Conservation (phyloP, 2,888 invertebrate species). For the Synergus japonicus region DNA sequence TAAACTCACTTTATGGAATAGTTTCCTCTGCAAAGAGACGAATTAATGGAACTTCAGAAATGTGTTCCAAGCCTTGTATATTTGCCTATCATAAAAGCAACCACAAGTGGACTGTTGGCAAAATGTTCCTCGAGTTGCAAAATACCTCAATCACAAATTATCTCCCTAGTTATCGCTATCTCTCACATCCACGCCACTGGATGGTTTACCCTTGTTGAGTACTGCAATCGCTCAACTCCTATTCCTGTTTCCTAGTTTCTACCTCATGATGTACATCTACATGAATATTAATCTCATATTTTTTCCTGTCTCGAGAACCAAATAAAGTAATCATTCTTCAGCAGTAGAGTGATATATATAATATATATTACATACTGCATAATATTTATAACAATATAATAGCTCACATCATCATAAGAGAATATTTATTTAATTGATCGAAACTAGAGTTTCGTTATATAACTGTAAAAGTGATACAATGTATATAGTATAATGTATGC, state of each 20-base stretch:
- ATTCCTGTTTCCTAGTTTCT: constrained; percentile 17
- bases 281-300: constrained; percentile 7
- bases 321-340: not conserved
- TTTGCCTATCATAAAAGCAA: constrained; percentile 16
- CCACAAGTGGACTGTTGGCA: constrained; percentile 24
- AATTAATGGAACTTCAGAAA: not conserved
- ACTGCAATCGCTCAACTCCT: constrained; percentile 10
- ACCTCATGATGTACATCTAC: not conserved
- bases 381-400: not conserved
- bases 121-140: constrained; percentile 18
- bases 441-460: not conserved
- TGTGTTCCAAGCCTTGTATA: not conserved
- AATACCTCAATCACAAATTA: constrained; percentile 33
- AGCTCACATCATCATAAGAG: not conserved
- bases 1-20: not conserved
- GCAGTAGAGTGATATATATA: not conserved
- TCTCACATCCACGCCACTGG: constrained; percentile 1
- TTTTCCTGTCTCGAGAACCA: not conserved
- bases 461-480: not conserved
- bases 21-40: not conserved
- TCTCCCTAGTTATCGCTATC: constrained; percentile 29
- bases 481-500: not conserved
- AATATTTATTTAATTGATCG: no score
- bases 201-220: constrained; percentile 9
- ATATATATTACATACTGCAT: not conserved